Conservation (phyloP, 2,113 vertebrate species). For the Athene noctua region DNA sequence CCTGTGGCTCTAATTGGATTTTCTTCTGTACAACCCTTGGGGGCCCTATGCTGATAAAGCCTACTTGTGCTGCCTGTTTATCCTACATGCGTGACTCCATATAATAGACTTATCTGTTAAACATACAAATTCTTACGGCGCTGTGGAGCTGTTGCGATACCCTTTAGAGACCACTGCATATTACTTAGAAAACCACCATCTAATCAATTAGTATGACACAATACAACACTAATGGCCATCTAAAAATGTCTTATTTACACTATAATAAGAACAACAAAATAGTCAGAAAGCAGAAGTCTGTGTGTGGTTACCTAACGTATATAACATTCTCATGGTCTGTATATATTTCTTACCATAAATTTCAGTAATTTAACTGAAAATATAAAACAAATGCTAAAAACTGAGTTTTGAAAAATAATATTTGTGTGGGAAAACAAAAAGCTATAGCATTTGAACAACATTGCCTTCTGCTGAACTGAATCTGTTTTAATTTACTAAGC, state of each 20-base stretch:
- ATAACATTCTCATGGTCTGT: neutral
- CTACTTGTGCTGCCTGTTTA: constrained; percentile 63
- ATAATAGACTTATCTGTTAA: constrained; percentile 61
- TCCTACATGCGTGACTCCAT: constrained; percentile 60
- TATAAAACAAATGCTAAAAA: neutral
- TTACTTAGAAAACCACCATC: constrained; percentile 5
- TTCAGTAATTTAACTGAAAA: neutral
- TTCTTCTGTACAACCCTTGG: constrained; percentile 49
- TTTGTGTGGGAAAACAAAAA: neutral
- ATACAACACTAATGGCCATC: neutral
- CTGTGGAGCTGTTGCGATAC: neutral
- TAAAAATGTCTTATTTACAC: neutral
- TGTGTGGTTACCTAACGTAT: neutral
- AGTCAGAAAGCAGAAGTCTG: neutral
- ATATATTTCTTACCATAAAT: neutral
- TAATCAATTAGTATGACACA: constrained; percentile 24
- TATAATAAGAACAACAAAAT: neutral
- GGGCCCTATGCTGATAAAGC: constrained; percentile 63
- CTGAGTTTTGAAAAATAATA: neutral
- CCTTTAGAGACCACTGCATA: constrained; percentile 5
- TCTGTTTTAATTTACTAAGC: neutral
- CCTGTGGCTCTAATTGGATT: constrained; percentile 76
- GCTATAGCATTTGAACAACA: neutral
- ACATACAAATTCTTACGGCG: neutral
- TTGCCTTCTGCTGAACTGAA: neutral